A percentile compares a stretch with the other conserved stretches of the same genome.
phyloP scores from a whole-genome alignment of 2,888 invertebrate genomes.

The Eupithecia pulchellata region DNA sequence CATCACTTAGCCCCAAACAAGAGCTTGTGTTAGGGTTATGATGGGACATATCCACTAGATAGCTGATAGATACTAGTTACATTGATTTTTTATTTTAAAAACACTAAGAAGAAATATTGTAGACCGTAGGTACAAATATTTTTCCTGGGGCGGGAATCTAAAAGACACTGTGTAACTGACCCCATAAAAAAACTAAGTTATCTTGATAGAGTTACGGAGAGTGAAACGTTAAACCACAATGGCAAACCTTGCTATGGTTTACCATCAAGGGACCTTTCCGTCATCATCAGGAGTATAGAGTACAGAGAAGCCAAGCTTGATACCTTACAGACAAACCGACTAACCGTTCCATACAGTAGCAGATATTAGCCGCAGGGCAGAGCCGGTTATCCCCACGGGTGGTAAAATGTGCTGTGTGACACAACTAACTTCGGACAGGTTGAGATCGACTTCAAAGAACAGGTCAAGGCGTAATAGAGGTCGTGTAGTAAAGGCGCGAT shows the following conservation, averaged over 20 bases:
- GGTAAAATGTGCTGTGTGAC: slow-evolving; percentile 23
- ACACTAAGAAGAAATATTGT: too few relatives aligned
- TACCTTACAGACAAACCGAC: neutral
- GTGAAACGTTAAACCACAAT: neutral
- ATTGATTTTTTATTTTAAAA: too few relatives aligned
- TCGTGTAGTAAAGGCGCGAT: neutral
- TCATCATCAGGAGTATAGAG: neutral
- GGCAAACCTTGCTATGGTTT: neutral
- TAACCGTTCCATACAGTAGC: neutral
- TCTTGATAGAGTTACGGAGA: neutral
- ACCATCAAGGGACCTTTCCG: too few relatives aligned
- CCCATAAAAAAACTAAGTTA: too few relatives aligned
- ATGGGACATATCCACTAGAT: too few relatives aligned
- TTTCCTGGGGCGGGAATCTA: too few relatives aligned
- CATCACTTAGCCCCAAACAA: too few relatives aligned
- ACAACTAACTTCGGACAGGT: slow-evolving; percentile 30
- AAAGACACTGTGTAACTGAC: too few relatives aligned
- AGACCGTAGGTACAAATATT: too few relatives aligned
- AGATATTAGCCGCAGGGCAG: slow-evolving; percentile 18
- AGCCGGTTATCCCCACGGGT: slow-evolving; percentile 2
- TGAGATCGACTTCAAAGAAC: slow-evolving; percentile 34
- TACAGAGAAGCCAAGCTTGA: neutral
- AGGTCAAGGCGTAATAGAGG: slow-evolving; percentile 32
- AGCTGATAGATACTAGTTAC: too few relatives aligned
- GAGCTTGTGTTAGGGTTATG: too few relatives aligned